phyloP scores from a whole-genome alignment of 1,140 invertebrate genomes.

The Thaumetopoea pityocampa region DNA sequence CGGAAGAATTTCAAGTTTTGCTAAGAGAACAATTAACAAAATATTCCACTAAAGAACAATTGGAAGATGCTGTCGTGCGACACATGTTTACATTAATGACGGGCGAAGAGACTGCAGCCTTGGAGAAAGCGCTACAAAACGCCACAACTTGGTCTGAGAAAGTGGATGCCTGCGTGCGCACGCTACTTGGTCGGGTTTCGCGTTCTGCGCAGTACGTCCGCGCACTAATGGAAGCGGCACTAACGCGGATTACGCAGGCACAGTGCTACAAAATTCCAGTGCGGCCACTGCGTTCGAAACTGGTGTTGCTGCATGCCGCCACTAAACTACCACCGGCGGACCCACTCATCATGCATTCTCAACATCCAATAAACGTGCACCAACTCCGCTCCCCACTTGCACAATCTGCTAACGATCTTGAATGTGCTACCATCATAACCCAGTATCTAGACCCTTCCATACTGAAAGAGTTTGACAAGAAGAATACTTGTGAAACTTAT shows the following conservation, averaged over 20 bases:
- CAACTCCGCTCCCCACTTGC: constrained; percentile 25
- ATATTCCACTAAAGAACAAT: constrained; percentile 24
- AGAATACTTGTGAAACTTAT: constrained; percentile 32
- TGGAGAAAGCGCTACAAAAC: constrained; percentile 18
- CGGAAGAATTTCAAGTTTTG: constrained; percentile 24
- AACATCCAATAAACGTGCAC: constrained; percentile 16
- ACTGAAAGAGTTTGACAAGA: constrained; percentile 29
- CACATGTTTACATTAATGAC: constrained; percentile 35
- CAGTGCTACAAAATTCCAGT: constrained; percentile 13
- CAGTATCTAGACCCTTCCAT: constrained; percentile 27
- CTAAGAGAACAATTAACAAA: constrained; percentile 29
- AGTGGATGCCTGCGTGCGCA: constrained; percentile 25
- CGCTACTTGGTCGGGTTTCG: constrained; percentile 26
- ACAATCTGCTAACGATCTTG: constrained; percentile 28
- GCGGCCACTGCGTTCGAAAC: constrained; percentile 24
- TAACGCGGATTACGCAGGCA: constrained; percentile 25
- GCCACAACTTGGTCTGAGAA: constrained; percentile 33
- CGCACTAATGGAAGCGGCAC: constrained; percentile 32
- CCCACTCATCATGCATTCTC: neutral
- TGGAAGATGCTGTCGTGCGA: constrained; percentile 30
- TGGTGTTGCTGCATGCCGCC: constrained; percentile 25
- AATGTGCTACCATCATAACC: constrained; percentile 38
- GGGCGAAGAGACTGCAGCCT: constrained; percentile 4
- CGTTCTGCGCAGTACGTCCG: constrained; percentile 43
- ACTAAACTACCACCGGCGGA: neutral